Evolutionary conservation across 2,888 invertebrate genomes (phyloP).

Genomic region (Crepidodera aurea): DNA sequence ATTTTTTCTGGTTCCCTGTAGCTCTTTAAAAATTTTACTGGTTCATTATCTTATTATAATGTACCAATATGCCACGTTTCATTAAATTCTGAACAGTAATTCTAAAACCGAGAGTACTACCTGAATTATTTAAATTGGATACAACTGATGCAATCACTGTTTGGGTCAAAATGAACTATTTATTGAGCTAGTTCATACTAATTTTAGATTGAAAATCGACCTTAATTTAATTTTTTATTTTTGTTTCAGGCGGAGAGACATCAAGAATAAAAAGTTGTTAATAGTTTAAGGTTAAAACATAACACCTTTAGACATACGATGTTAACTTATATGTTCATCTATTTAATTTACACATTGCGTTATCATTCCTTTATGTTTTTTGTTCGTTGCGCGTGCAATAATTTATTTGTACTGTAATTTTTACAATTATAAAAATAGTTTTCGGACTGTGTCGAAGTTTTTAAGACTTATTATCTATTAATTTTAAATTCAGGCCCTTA

Average conservation of each 20-base stretch:
- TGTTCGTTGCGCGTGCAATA: slow-evolving; percentile 44
- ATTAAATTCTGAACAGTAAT: too few species aligned
- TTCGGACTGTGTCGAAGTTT: slow-evolving; percentile 8
- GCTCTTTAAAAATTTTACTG: too few species aligned
- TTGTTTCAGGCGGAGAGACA: slow-evolving; percentile 23
- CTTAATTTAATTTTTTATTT: too few species aligned
- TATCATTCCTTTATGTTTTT: slow-evolving; percentile 42
- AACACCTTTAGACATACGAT: slow-evolving; percentile 9
- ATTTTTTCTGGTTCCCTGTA: too few species aligned
- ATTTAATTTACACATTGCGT: slow-evolving; percentile 30
- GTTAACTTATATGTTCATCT: slow-evolving; percentile 31
- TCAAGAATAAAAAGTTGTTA: slow-evolving; percentile 23
- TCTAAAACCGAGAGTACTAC: too few species aligned
- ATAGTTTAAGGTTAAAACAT: slow-evolving; percentile 9
- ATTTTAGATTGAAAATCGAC: too few species aligned
- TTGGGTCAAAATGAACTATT: too few species aligned
- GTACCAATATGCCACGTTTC: too few species aligned
- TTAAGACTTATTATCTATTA: slow-evolving; percentile 3
- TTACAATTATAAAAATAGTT: slow-evolving; percentile 25
- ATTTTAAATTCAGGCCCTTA: neutral
- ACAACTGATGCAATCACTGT: too few species aligned
- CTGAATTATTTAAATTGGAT: too few species aligned
- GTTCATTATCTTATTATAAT: too few species aligned
- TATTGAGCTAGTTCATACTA: too few species aligned
- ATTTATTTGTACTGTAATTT: slow-evolving; percentile 29